phyloP scores from a whole-genome alignment of 37 sponge, comb jelly and placozoan genomes.

The Hormiphora californensis region DNA sequence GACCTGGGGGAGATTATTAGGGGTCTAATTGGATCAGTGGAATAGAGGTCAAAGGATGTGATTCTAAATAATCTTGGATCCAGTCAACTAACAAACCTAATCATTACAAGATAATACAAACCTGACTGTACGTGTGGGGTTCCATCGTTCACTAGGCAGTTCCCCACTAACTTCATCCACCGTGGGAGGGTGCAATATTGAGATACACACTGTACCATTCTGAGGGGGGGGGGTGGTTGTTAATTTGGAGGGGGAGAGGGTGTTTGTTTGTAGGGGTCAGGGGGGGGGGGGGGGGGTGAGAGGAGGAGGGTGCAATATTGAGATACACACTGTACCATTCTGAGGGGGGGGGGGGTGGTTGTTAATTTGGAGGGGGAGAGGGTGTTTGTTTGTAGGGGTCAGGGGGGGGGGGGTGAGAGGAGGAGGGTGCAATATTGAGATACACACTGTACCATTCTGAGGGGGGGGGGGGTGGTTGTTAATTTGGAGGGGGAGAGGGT shows the following conservation, averaged over 20 bases:
- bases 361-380: too few relatives aligned
- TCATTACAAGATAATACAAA: conserved; percentile 1
- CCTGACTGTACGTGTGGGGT: conserved; percentile 96
- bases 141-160: conserved; percentile 86
- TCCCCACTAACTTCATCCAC: conserved; percentile 95
- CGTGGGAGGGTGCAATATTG: conserved; percentile 92
- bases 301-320: conserved; percentile 96
- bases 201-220: conserved; percentile 94
- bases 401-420: too few relatives aligned
- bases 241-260: too few relatives aligned
- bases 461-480: too few relatives aligned
- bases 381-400: too few relatives aligned
- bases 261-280: too few relatives aligned
- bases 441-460: conserved; percentile 94
- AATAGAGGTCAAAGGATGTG: not conserved
- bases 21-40: not conserved
- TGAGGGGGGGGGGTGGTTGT: too few relatives aligned
- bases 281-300: too few relatives aligned
- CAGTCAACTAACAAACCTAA: not conserved
- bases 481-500: not conserved
- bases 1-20: conserved; percentile 63
- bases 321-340: conserved; percentile 94
- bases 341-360: too few relatives aligned
- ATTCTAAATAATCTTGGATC: not conserved
- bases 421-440: conserved; percentile 96